These are phyloP conservation scores for Ia io DNA, from an alignment of 2,113 vertebrate species.

Conservation along the genomic window DNA sequence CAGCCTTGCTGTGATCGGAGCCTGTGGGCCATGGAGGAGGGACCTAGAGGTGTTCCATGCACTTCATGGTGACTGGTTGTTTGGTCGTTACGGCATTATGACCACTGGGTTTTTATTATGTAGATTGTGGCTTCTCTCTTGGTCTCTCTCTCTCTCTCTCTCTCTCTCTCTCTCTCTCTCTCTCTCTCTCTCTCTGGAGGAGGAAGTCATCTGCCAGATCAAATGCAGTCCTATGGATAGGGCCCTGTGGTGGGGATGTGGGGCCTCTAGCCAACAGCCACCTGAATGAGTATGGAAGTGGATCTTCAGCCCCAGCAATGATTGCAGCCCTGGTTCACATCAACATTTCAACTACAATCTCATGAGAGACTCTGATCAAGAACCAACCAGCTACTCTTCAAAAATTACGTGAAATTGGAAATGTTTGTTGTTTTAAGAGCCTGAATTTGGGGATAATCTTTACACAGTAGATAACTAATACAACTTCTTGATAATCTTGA, in stretches of 20 bases:
- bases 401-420: background rate
- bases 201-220: background rate
- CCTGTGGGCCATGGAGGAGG: too few species aligned
- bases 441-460: background rate
- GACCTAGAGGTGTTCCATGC: too few species aligned
- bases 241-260: background rate
- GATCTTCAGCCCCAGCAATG: background rate
- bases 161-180: background rate
- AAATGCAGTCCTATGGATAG: background rate
- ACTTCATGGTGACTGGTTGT: too few species aligned
- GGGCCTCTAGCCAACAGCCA: background rate
- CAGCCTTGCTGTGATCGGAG: too few species aligned
- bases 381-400: background rate
- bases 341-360: background rate
- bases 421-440: background rate
- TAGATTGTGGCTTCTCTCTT: too few species aligned
- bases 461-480: background rate
- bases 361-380: background rate
- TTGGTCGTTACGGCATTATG: too few species aligned
- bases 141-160: background rate
- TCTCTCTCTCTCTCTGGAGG: background rate
- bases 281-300: background rate
- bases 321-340: fast-evolving
- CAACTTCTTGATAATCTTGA: background rate
- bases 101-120: too few species aligned